Base-by-base conservation (phyloP, 2,888 invertebrate species). In the Habrosyne pyritoides region DNA sequence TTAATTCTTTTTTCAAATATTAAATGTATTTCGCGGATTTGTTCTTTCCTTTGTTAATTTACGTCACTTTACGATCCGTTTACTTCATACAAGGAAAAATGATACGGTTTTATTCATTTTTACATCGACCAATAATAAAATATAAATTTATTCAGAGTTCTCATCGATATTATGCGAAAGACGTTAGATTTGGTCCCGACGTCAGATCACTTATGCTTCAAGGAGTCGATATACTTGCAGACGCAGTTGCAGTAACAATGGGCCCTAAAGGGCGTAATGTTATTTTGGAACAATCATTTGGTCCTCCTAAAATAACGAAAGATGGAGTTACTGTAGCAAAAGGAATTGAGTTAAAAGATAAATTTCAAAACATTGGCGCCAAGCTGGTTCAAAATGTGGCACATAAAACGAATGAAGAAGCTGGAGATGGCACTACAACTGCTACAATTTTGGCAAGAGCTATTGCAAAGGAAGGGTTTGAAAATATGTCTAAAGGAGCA, bases 301-400 rank as follows among this genome's bases (percentile, higher is more conserved):
- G 99, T 12, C 97, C 98, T 56, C 99, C 99, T 7, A 99, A 99
- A 93, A 99, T 99, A 76, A 99, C 99, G n/a, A 99, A 99, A 92
- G 99, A 99, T 87, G 99, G 99, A 62, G 99, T 99, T 0, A 99
- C 99, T 0, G 99, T 99, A 10, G 99, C 99, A 18, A 99, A 99
- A 92, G 96, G 98, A 42, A 96, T 99, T 68, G 99, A 99, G 84
- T 93, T 99, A 30, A 97, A 98, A 89, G 98, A 99, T 87, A 99
- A 98, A 91, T 99, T 98, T 90, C 98, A 99, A 92, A 99, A 99
- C 83, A 97, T 99, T 83, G 99, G 99, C 55, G 99, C 99, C 10
- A 98, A 96, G 82, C 92, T 99, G 51, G 99, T 99, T 2, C 99
- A 99, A 91, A 99, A 99, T 91, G 99, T 99, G 53, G 99, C 99